These are phyloP conservation scores for Drosophila bocqueti DNA, from an alignment of 1,140 invertebrate genomes.

Conservation along the genomic window DNA sequence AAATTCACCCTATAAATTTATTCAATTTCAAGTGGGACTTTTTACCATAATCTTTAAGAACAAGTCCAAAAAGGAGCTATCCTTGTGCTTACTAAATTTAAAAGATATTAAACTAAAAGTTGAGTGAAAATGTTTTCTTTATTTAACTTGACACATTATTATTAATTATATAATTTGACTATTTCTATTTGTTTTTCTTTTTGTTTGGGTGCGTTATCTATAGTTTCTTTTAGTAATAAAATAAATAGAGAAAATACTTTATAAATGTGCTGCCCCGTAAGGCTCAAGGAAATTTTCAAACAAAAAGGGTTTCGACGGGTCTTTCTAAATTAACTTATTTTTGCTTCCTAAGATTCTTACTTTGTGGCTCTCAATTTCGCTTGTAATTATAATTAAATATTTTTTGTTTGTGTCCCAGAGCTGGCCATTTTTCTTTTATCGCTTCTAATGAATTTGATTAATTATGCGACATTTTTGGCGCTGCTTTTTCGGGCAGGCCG, in stretches of 20 bases:
- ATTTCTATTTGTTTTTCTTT: background rate
- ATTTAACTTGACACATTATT: background rate
- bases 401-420: background rate
- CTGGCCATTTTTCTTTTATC: conserved; percentile 20
- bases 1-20: no score
- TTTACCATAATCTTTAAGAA: background rate
- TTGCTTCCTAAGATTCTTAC: conserved; percentile 10
- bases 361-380: conserved; percentile 2
- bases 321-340: no score
- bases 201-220: background rate
- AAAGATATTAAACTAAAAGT: background rate
- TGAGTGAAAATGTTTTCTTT: background rate
- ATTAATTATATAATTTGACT: background rate
- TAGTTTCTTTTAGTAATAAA: background rate
- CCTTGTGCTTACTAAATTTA: background rate
- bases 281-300: background rate
- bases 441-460: conserved; percentile 77
- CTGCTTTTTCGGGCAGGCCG: conserved; percentile 40
- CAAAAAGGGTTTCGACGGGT: background rate
- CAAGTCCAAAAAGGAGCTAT: background rate
- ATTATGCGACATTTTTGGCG: conserved; percentile 68
- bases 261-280: background rate
- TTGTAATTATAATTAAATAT: background rate
- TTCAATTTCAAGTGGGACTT: background rate
- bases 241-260: background rate